phyloP scores from a whole-genome alignment of 2,888 invertebrate genomes.

The Galeopsomyia nigrocyanea region DNA sequence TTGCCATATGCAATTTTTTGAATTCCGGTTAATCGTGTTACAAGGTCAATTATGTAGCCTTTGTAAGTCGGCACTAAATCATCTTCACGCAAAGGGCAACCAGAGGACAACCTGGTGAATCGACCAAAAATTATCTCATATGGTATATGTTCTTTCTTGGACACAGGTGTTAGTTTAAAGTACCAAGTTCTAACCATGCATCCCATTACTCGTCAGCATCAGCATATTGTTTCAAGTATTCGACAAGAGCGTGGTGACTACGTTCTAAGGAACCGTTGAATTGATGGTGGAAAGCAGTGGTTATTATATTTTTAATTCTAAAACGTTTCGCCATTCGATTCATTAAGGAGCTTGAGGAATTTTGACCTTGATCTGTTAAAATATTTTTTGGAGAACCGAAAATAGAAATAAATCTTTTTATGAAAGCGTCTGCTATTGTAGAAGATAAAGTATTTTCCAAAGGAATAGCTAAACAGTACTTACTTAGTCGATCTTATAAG shows the following conservation, averaged over 20 bases:
- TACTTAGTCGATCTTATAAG: constrained; percentile 46
- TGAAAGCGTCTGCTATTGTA: constrained; percentile 49
- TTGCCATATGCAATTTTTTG: not conserved
- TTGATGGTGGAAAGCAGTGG: constrained; percentile 49
- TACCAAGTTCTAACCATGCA: constrained; percentile 46
- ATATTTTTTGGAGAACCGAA: constrained; percentile 47
- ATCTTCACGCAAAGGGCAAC: not conserved
- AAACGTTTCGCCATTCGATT: constrained; percentile 46
- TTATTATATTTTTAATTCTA: constrained; percentile 45
- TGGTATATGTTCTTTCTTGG: constrained; percentile 40
- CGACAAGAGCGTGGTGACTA: constrained; percentile 45
- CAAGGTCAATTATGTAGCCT: constrained; percentile 11
- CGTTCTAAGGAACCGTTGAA: constrained; percentile 49
- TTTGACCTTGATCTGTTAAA: constrained; percentile 51
- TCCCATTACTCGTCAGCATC: constrained; percentile 35
- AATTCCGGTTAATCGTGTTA: not conserved
- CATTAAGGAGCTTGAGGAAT: constrained; percentile 49
- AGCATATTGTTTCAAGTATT: constrained; percentile 42
- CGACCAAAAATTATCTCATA: constrained; percentile 29
- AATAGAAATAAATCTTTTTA: constrained; percentile 47
- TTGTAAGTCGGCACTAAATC: constrained; percentile 6
- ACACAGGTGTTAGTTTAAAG: constrained; percentile 37
- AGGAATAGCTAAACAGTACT: constrained; percentile 37
- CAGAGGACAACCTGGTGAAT: constrained; percentile 2
- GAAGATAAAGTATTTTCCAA: constrained; percentile 41